phyloP scores from a whole-genome alignment of 23 tunicate species.

The Trididemnum miniatum region DNA sequence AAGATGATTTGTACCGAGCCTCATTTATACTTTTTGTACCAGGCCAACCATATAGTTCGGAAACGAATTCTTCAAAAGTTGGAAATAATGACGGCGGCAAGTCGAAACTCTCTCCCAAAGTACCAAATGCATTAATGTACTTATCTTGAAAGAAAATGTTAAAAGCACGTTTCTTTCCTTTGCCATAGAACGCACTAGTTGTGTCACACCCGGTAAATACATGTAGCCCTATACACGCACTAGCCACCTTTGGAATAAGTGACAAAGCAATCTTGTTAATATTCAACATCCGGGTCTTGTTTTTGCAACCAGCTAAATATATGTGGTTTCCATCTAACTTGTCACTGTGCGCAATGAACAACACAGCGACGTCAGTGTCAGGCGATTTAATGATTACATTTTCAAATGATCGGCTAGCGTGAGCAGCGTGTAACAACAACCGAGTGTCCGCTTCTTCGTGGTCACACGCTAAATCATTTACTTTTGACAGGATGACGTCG shows the following conservation, averaged over 20 bases:
- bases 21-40: not conserved
- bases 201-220: not conserved
- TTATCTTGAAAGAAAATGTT: not conserved
- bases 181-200: not conserved
- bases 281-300: not conserved
- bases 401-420: not conserved
- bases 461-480: not conserved
- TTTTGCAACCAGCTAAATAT: not conserved
- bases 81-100: not conserved
- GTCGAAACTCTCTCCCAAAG: not conserved
- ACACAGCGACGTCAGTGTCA: constrained; percentile 4
- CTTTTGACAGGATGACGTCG: not conserved
- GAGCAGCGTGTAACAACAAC: constrained; percentile 7
- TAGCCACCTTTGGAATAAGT: not conserved
- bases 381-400: not conserved
- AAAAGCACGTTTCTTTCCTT: constrained; percentile 7
- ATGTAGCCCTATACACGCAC: not conserved
- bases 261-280: not conserved
- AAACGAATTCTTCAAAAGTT: not conserved
- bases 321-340: not conserved
- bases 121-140: not conserved
- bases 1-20: not conserved
- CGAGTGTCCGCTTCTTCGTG: constrained; percentile 4
- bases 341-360: not conserved
- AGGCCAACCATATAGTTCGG: not conserved